phyloP scores from a whole-genome alignment of 2,113 vertebrate species.

The Garra rufa region DNA sequence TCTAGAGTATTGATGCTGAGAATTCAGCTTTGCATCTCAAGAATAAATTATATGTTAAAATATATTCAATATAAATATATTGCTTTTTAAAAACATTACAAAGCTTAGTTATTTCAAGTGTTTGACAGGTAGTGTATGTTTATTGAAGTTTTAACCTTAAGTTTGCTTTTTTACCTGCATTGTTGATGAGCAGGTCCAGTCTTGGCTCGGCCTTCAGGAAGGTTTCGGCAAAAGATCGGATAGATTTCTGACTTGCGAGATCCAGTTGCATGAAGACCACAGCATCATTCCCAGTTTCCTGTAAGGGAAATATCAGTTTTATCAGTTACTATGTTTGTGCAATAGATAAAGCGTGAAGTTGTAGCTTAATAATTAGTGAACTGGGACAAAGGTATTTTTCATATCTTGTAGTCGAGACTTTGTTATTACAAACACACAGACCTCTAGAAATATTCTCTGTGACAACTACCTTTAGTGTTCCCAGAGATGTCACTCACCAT shows the following conservation, averaged over 20 bases:
- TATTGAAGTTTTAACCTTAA: neutral
- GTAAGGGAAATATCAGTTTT: neutral
- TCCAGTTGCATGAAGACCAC: constrained; percentile 33
- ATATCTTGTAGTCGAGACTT: too few relatives aligned
- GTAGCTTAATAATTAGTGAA: neutral
- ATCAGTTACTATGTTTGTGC: neutral
- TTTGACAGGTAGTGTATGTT: neutral
- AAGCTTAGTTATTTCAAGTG: neutral
- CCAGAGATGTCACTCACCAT: neutral
- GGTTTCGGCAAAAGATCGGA: constrained; percentile 6
- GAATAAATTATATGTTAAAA: too few relatives aligned
- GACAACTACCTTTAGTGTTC: neutral
- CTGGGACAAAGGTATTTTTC: neutral
- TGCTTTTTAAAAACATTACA: neutral
- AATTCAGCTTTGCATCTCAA: too few relatives aligned
- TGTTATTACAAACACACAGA: too few relatives aligned
- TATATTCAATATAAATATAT: too few relatives aligned
- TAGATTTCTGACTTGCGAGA: constrained; percentile 20
- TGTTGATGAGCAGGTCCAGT: constrained; percentile 38
- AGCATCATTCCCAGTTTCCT: constrained; percentile 28
- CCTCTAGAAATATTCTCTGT: neutral
- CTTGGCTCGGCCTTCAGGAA: constrained; percentile 15
- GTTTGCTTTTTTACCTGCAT: constrained; percentile 17
- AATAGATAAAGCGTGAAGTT: neutral
- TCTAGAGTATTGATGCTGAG: too few relatives aligned